Evolutionary conservation across 2,888 invertebrate genomes (phyloP).

Genomic region (Peribatodes rhomboidaria): DNA sequence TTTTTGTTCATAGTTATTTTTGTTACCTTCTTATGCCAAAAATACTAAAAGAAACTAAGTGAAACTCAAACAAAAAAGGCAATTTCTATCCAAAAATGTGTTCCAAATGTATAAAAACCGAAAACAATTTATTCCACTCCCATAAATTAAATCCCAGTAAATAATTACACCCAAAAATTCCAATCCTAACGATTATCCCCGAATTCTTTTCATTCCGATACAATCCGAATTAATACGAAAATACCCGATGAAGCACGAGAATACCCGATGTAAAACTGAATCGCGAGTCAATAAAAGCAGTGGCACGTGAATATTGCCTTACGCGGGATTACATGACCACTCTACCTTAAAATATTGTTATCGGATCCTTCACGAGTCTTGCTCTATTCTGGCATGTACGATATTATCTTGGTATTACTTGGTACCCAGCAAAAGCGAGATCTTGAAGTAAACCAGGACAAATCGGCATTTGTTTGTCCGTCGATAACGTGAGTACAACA

Average conservation of each 20-base stretch:
- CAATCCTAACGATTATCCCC: conserved; percentile 18
- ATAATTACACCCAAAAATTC: conserved; percentile 22
- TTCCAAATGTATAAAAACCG: not conserved
- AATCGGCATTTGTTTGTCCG: too few species aligned
- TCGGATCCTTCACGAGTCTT: conserved; percentile 19
- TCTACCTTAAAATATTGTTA: conserved; percentile 39
- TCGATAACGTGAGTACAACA: too few species aligned
- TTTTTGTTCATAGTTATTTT: too few species aligned
- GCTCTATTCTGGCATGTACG: too few species aligned
- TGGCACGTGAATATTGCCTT: conserved; percentile 41
- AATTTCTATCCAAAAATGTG: not conserved
- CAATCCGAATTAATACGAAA: conserved; percentile 12
- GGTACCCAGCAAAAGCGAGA: too few species aligned
- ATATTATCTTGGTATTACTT: too few species aligned
- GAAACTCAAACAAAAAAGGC: not conserved
- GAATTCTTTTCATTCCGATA: conserved; percentile 29
- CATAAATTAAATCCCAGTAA: conserved; percentile 16
- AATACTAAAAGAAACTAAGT: too few species aligned
- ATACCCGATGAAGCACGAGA: conserved; percentile 12
- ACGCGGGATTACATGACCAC: conserved; percentile 36
- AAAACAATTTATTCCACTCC: not conserved
- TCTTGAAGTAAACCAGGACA: too few species aligned
- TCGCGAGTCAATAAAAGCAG: conserved; percentile 37
- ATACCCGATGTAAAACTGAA: conserved; percentile 14
- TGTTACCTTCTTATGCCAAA: too few species aligned